Evolutionary conservation across 2,888 invertebrate species (phyloP), one percentile per base, ranked within the genome.

Genomic region (Sarcophaga carnaria): DNA sequence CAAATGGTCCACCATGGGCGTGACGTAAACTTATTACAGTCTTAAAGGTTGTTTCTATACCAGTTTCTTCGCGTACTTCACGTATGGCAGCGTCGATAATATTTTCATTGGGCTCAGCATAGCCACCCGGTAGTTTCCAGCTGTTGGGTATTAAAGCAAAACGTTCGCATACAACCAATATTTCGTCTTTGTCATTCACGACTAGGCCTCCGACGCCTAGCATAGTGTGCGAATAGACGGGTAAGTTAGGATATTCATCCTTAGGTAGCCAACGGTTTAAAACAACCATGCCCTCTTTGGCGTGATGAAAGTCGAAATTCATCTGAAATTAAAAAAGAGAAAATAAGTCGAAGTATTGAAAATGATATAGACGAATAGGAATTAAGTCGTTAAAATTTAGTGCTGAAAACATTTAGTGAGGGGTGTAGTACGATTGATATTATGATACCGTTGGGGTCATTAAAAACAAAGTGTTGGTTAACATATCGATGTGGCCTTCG

Each of bases 111-210:
- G 96, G 96, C 92, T 98, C 97, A 22, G 97, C 97, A 94, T 97
- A 97, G 75, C 98, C 98, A 77, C 99, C 98, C 20, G 99, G 98
- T 10, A 98, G 94, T 94, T 98, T 98, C 98, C 98, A 98, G 90
- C 89, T 95, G 88, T 92, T 94, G 93, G 89, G 90, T 47, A 93
- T 92, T 77, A 93, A 84, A 2, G 93, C 90, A 90, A 90, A 92
- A 90, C 95, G 95, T 91, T 99, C 98, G 89, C 95, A 95, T 0
- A 99, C 97, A 25, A 97, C 97, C 76, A 99, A 94, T 78, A 99
- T 94, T 93, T 98, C 95, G 80, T 96, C 94, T 11, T 95, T 94
- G 8, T 96, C 95, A 93, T 92, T 90, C 0, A 97, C 94, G 10
- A 98, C 97, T 89, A 98, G 95, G 8, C 97, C 98, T 54, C 98